phyloP scores from a whole-genome alignment of 2,888 invertebrate species.

The Ligdia adustata region DNA sequence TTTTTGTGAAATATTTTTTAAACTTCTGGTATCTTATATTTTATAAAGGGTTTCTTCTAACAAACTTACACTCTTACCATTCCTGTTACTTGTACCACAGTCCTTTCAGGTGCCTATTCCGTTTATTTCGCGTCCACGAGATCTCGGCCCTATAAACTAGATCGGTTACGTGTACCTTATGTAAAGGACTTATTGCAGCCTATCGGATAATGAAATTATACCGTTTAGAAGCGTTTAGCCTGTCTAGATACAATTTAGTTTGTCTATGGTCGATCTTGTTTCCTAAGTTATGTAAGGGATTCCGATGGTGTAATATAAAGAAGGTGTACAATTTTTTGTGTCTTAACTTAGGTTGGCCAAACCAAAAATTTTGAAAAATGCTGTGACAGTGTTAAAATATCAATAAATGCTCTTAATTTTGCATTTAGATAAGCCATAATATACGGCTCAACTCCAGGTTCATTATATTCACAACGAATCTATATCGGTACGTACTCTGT shows the following conservation, averaged over 20 bases:
- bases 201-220: constrained; percentile 21
- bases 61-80: too few relatives aligned
- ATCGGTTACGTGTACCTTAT: constrained; percentile 25
- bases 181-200: constrained; percentile 23
- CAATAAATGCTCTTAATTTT: too few relatives aligned
- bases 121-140: constrained; percentile 10
- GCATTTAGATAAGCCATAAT: too few relatives aligned
- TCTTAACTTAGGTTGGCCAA: background rate
- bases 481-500: too few relatives aligned
- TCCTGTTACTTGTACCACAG: background rate
- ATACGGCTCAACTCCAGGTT: too few relatives aligned
- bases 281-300: constrained; percentile 10
- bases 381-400: too few relatives aligned
- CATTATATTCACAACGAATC: too few relatives aligned
- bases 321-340: background rate
- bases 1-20: too few relatives aligned
- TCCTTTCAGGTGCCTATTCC: constrained; percentile 1
- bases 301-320: constrained; percentile 4
- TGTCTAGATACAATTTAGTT: constrained; percentile 4
- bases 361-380: too few relatives aligned
- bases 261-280: constrained; percentile 3
- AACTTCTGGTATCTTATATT: too few relatives aligned
- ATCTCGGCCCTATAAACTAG: constrained; percentile 17
- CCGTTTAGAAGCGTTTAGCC: constrained; percentile 15
- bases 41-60: too few relatives aligned